These are phyloP conservation scores for Mola mola DNA, from an alignment of 2,113 vertebrate genomes.

Conservation along the genomic window DNA sequence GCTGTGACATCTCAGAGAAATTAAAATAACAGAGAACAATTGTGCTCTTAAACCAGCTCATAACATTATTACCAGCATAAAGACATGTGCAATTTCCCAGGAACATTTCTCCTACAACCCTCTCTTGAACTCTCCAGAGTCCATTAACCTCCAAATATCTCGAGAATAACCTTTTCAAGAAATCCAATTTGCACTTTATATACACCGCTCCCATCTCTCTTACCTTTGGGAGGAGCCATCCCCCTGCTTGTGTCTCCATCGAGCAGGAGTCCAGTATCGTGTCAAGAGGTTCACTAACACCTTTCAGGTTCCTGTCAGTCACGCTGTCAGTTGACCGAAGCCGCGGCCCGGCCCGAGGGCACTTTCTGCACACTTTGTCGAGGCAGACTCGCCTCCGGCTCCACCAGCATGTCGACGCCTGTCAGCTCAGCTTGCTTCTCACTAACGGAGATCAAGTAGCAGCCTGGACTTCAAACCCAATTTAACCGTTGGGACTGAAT, in stretches of 20 bases:
- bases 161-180: conserved; percentile 23
- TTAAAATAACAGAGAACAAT: background rate
- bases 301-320: conserved; percentile 34
- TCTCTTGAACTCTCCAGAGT: background rate
- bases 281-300: conserved; percentile 11
- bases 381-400: conserved; percentile 32
- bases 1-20: conserved; percentile 46
- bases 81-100: background rate
- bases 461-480: conserved; percentile 40
- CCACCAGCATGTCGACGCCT: conserved; percentile 26
- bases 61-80: too few relatives aligned
- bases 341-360: conserved; percentile 29
- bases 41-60: too few relatives aligned
- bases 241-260: background rate
- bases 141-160: conserved; percentile 23
- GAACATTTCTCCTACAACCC: background rate
- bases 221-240: background rate
- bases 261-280: background rate
- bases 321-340: conserved; percentile 41
- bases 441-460: conserved; percentile 57
- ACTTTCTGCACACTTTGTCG: conserved; percentile 29
- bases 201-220: conserved; percentile 11
- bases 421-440: conserved; percentile 37
- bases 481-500: conserved; percentile 29
- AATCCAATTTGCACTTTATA: conserved; percentile 21